Base-by-base conservation (phyloP, 1,140 invertebrate genomes). In the Aporrectodea caliginosa region DNA sequence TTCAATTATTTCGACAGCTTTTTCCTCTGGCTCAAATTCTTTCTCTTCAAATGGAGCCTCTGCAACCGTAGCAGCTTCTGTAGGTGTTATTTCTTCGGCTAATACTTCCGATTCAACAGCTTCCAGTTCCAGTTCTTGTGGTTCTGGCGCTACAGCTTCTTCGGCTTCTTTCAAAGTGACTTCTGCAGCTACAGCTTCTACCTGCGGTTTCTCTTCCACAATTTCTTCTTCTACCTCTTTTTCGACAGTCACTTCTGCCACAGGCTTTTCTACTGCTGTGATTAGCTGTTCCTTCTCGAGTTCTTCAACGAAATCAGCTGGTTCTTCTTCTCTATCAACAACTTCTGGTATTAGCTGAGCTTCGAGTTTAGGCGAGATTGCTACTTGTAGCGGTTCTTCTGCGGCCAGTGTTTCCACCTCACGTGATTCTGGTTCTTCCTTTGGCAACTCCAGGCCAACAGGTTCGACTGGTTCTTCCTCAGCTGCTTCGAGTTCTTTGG, bases 21-120 rank as follows among this genome's bases (percentile, higher is more conserved):
- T n/a, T 68, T 68, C n/a, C 58, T 68, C 58, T 68, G 58, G 14
- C 58, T 68, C 58, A n/a, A n/a, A n/a, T n/a, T 68, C n/a, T 68
- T 68, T n/a, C 58, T 68, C 58, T n/a, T 16, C 14, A 68, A n/a
- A 14, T 16, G n/a, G 14, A n/a, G 58, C 14, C n/a, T 68, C 58
- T 68, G n/a, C 58, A 14, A 16, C 58, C 14, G 58, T n/a, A n/a
- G n/a, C 58, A 14, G n/a, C 58, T n/a, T 68, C n/a, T n/a, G 14
- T n/a, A 68, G 58, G 14, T n/a, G n/a, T n/a, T 16, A 68, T 68
- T 68, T 68, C 58, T 68, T 68, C 58, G n/a, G 14, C 58, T 14
- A 68, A 14, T 14, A n/a, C 58, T 68, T 68, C 58, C 14, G n/a
- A 16, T 14, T 16, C n/a, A 16, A 16, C 58, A 16, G 14, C 58